A percentile compares a stretch with the other conserved stretches of the same genome.
phyloP scores from a whole-genome alignment of 2,113 vertebrate genomes.

The Probosciger aterrimus region DNA sequence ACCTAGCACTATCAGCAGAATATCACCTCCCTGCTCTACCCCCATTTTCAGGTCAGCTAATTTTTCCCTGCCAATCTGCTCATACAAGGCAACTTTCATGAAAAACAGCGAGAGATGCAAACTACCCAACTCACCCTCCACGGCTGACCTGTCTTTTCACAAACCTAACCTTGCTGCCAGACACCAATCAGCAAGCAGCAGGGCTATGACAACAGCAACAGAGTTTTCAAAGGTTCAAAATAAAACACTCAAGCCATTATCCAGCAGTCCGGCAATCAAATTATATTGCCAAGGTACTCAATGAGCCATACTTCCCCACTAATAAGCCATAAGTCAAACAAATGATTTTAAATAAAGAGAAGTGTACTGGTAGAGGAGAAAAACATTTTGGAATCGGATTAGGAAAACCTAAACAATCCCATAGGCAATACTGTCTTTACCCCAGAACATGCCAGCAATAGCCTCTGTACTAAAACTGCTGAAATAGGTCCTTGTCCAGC shows the following conservation, averaged over 20 bases:
- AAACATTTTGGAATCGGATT: conserved; percentile 32
- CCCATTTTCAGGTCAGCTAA: background rate
- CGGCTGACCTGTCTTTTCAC: background rate
- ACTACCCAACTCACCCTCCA: background rate
- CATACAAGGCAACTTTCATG: background rate
- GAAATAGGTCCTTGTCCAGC: background rate
- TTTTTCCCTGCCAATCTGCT: background rate
- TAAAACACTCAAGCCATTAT: background rate
- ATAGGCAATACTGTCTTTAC: background rate
- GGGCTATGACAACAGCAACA: background rate
- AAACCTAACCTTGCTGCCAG: background rate
- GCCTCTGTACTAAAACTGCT: background rate
- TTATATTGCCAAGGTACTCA: background rate
- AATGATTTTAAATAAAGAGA: conserved; percentile 4
- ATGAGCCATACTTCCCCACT: background rate
- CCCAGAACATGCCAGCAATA: background rate
- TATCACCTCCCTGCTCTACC: background rate
- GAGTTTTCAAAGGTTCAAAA: conserved; percentile 3
- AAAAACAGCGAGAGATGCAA: background rate
- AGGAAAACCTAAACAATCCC: conserved; percentile 11
- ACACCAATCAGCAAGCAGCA: background rate
- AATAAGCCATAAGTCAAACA: background rate
- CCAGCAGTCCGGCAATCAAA: background rate
- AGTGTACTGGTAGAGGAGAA: background rate
- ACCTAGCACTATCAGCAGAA: background rate